Conservation (phyloP, 1,140 invertebrate genomes). For the Trialeurodes vaporariorum region DNA sequence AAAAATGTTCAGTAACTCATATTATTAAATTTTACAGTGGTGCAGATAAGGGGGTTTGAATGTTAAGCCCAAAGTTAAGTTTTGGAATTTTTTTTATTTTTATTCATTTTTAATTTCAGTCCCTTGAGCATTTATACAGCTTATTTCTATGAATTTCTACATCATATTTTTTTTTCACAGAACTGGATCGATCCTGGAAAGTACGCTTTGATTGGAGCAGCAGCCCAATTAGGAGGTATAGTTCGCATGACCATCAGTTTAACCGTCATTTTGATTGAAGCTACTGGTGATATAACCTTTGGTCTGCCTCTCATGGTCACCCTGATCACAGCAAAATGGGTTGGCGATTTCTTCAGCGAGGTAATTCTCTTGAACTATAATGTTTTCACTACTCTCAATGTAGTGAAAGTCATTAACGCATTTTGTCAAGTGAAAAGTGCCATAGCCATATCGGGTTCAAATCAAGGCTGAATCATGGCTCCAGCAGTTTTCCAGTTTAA, state of each 20-base stretch:
- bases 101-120: neutral
- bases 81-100: neutral
- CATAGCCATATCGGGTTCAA: too few relatives aligned
- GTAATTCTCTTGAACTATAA: too few relatives aligned
- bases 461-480: too few relatives aligned
- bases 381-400: too few relatives aligned
- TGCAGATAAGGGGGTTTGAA: too few relatives aligned
- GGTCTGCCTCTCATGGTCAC: conserved; percentile 81
- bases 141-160: too few relatives aligned
- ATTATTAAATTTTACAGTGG: too few relatives aligned
- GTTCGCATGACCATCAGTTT: conserved; percentile 95
- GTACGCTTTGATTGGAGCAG: conserved; percentile 92
- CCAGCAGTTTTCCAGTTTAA: too few relatives aligned
- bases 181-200: conserved; percentile 70
- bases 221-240: conserved; percentile 89
- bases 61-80: neutral
- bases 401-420: too few relatives aligned
- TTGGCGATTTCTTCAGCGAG: conserved; percentile 95
- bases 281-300: conserved; percentile 89
- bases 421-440: too few relatives aligned
- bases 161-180: neutral
- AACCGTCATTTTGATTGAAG: conserved; percentile 92
- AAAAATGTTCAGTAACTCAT: too few relatives aligned
- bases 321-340: conserved; percentile 91
- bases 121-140: too few relatives aligned